Evolutionary conservation across 2,888 invertebrate species (phyloP), one percentile per base, ranked within the genome.

Genomic region (Tetropium fuscum): DNA sequence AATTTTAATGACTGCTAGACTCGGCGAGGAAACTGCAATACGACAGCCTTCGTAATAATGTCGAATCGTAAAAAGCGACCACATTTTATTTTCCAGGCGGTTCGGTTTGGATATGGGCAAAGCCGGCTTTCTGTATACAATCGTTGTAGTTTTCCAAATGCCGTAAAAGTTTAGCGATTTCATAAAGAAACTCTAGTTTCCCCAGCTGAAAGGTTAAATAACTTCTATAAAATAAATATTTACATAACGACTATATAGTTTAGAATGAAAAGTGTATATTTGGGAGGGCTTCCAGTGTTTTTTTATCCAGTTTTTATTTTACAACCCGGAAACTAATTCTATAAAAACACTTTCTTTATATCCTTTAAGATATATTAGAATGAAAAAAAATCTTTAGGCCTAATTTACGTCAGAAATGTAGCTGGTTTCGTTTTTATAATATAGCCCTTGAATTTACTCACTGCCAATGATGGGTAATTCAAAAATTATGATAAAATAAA

Each of bases 21-120:
- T 13, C 20, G 41, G 20, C 13, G 13, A 7, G 20, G 22, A 22
- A 43, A 43, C 8, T 10, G 22, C 22, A 43, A 2, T 13, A 20
- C 22, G 22, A 25, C 8, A 43, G 25, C 20, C 41, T 43, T 43
- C 25, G 41, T 43, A 43, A 43, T 43, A 43, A 22, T 15, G 41
- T 7, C 2, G 22, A 22, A 13, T 13, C 41, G 41, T 43, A 43
- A 43, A 32, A 34, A 34, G 34, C 34, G 2, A 25, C 22, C 22
- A 43, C 20, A 43, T 7, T 43, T 43, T 43, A 43, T 43, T 43
- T 40, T 13, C 8, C n/a, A 11, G 19, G 10, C 40, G 6, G 40
- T 40, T 20, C 5, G 40, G n/a, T 11, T 4, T 6, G 1, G 19
- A 6, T 10, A 10, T 10, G 20, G 20, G 10, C 10, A 10, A 27